A percentile compares a stretch with the other conserved stretches of the same genome.
Conservation (phyloP, 2,888 invertebrate genomes). For the Chaetogeoica ovagalla region DNA sequence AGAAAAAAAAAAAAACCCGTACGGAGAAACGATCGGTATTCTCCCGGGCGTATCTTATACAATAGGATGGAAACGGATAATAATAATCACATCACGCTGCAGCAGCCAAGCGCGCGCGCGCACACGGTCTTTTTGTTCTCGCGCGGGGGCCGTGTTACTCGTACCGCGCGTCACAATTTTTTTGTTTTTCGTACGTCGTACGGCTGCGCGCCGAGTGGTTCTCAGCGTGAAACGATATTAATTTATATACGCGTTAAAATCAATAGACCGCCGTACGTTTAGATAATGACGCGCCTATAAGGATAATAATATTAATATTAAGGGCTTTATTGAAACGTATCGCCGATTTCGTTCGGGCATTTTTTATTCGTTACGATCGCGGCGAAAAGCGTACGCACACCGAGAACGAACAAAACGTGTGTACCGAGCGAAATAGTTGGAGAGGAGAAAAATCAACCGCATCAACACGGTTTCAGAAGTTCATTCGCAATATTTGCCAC, state of each 20-base stretch:
- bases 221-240: slow-evolving; percentile 52
- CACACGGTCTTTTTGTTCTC: slow-evolving; percentile 48
- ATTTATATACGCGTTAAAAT: slow-evolving; percentile 28
- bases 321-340: too few relatives aligned
- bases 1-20: neutral
- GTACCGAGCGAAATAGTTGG: too few relatives aligned
- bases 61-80: slow-evolving; percentile 18
- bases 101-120: too few relatives aligned
- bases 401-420: too few relatives aligned
- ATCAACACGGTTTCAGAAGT: too few relatives aligned
- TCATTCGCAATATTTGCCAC: too few relatives aligned
- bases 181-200: neutral
- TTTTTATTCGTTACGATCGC: too few relatives aligned
- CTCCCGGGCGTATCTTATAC: slow-evolving; percentile 38
- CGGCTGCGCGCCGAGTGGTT: slow-evolving; percentile 48
- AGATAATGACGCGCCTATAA: too few relatives aligned
- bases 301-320: too few relatives aligned
- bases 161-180: neutral
- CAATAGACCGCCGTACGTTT: neutral
- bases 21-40: slow-evolving; percentile 44
- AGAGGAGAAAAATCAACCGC: too few relatives aligned
- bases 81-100: slow-evolving; percentile 44
- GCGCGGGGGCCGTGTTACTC: neutral
- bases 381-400: too few relatives aligned
- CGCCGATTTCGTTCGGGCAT: too few relatives aligned